A percentile compares a stretch with the other conserved stretches of the same genome.
Conservation (phyloP, 1,140 invertebrate species). For the Papilio machaon region DNA sequence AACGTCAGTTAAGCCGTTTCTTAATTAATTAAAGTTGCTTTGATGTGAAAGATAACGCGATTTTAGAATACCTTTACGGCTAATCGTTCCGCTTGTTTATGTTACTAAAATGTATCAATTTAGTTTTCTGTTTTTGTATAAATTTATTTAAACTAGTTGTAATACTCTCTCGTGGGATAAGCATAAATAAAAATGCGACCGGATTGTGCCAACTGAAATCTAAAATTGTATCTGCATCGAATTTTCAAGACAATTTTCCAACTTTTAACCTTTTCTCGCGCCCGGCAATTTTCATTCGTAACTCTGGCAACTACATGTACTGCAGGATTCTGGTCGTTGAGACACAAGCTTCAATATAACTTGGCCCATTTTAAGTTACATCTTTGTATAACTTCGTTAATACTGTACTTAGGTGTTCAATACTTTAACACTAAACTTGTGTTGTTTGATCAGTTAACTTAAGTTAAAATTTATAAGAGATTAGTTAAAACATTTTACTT, state of each 20-base stretch:
- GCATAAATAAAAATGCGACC: conserved; percentile 22
- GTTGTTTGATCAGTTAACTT: conserved; percentile 26
- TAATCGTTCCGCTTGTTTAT: not conserved
- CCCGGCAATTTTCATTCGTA: conserved; percentile 35
- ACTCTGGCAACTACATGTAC: conserved; percentile 37
- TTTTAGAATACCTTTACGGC: too few species aligned
- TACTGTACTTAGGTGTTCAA: conserved; percentile 36
- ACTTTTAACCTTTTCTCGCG: conserved; percentile 39
- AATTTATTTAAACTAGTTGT: not conserved
- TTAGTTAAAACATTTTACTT: not conserved
- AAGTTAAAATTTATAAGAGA: not conserved
- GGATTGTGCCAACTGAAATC: conserved; percentile 13
- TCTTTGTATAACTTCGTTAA: conserved; percentile 38
- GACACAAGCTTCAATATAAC: conserved; percentile 39
- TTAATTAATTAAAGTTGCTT: too few species aligned
- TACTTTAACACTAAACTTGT: conserved; percentile 22
- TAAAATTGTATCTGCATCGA: conserved; percentile 38
- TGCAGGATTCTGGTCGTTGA: conserved; percentile 38
- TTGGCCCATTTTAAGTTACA: conserved; percentile 38
- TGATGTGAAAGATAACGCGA: too few species aligned
- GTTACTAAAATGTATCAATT: not conserved
- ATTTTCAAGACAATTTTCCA: conserved; percentile 39
- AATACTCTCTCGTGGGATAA: not conserved
- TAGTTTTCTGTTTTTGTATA: not conserved
- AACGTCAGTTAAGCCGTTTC: too few species aligned